Conservation (phyloP, 2,888 invertebrate species). For the Piscicola geometra region DNA sequence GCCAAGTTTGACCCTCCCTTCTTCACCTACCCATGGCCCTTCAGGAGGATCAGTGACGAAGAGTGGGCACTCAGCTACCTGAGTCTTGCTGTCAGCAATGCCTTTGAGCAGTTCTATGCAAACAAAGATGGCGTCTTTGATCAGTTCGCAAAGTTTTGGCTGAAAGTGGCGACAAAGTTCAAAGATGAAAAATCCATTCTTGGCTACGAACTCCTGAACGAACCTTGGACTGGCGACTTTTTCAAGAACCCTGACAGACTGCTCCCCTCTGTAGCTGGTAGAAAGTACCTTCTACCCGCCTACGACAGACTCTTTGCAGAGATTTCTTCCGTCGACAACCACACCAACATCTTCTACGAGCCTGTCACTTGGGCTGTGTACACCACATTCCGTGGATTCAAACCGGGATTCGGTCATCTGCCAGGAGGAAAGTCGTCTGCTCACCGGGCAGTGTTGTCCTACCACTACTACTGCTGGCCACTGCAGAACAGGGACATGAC, state of each 20-base stretch:
- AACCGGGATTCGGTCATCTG: conserved; percentile 46
- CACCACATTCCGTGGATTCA: conserved; percentile 39
- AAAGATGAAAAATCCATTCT: conserved; percentile 42
- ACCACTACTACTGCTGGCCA: conserved; percentile 49
- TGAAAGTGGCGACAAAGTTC: conserved; percentile 43
- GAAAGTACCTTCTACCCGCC: conserved; percentile 44
- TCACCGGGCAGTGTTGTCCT: conserved; percentile 45
- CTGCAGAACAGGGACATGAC: conserved; percentile 35
- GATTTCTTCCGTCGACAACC: conserved; percentile 46
- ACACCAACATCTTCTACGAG: conserved; percentile 47
- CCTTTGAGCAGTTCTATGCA: conserved; percentile 47
- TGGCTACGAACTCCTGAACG: conserved; percentile 49
- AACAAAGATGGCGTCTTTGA: conserved; percentile 42
- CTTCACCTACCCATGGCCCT: conserved; percentile 47
- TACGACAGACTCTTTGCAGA: conserved; percentile 44
- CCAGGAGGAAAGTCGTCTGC: conserved; percentile 45
- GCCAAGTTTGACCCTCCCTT: conserved; percentile 44
- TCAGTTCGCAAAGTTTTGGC: conserved; percentile 46
- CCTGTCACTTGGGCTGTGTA: conserved; percentile 49
- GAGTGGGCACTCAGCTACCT: conserved; percentile 46
- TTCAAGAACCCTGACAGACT: conserved; percentile 44
- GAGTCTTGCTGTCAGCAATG: conserved; percentile 45
- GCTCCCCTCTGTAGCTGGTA: conserved; percentile 47
- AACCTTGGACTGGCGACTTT: conserved; percentile 49
- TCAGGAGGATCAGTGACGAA: conserved; percentile 32